Conservation (phyloP, 2,888 invertebrate species). For the Caenorhabditis panamensis region DNA sequence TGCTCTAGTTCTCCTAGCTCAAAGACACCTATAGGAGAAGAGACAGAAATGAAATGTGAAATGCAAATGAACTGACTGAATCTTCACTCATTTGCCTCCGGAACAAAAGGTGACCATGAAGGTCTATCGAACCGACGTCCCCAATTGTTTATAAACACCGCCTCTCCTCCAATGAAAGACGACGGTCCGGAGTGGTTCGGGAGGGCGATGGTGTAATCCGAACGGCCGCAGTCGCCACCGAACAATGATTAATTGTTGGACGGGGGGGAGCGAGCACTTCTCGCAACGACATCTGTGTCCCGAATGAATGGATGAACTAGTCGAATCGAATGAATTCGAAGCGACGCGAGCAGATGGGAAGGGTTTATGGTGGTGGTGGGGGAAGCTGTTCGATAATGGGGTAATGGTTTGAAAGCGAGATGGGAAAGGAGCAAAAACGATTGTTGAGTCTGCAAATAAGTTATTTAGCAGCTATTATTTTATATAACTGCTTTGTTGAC, state of each 20-base stretch:
- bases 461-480: not conserved
- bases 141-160: constrained; percentile 53
- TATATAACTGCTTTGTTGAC: constrained; percentile 7
- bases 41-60: too few species aligned
- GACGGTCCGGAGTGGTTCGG: constrained; percentile 28
- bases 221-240: constrained; percentile 28
- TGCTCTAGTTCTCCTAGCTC: too few species aligned
- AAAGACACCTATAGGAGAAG: too few species aligned
- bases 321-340: constrained; percentile 29
- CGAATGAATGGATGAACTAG: constrained; percentile 23
- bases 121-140: not conserved
- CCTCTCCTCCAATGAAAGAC: constrained; percentile 10
- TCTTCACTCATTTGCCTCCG: not conserved
- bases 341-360: constrained; percentile 35
- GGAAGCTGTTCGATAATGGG: constrained; percentile 25
- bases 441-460: not conserved
- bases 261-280: constrained; percentile 28
- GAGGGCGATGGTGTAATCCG: constrained; percentile 54
- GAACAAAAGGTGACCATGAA: constrained; percentile 44
- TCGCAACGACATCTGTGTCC: constrained; percentile 38
- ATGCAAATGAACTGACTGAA: too few species aligned
- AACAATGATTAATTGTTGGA: constrained; percentile 50
- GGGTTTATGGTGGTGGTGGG: constrained; percentile 18
- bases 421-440: not conserved
- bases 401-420: not conserved